Base-by-base conservation (phyloP, 2,888 invertebrate genomes). In the Archips crataeganus region DNA sequence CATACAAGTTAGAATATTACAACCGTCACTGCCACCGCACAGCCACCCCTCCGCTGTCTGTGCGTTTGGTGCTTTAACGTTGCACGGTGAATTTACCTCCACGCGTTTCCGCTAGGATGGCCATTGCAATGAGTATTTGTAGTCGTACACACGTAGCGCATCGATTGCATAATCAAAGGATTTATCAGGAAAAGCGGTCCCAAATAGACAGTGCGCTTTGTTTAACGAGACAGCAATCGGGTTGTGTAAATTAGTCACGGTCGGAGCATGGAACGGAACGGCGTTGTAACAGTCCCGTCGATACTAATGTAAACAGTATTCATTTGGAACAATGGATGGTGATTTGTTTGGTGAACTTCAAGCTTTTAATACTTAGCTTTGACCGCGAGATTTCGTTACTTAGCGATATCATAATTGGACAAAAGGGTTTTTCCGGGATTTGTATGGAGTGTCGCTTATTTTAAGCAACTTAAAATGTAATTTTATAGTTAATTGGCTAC, bases 161-260 rank as follows among this genome's bases (percentile, higher is more conserved):
- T 63, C 11, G 32, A 45, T 57, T 39, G 15, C 57, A 49, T 39
- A 51, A 67, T 72, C 60, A 49, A 67, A 60, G 39, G 61, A 49
- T 23, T 51, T 62, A 57, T 45, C 15, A 23, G 54, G 54, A 61
- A n/a, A 36, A 59, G n/a, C 51, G 54, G 54, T 47, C 65, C 39
- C 51, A 61, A 66, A 84, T 81, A 77, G 83, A 83, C 78, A 81
- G 78, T 79, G 79, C 80, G 79, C 82, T 81, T 86, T 79, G 79
- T 81, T 78, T 78, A 81, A 81, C 79, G 79, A 80, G 81, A 82
- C 82, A 80, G 79, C 81, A 79, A 80, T 79, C 78, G 73, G 76
- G 78, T 76, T 75, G 79, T 80, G 81, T 79, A 81, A 83, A 87
- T 86, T 86, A 85, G 84, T 78, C 74, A 75, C 79, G 80, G 79